Base-by-base conservation (phyloP, 2,888 invertebrate species). In the Notocelia uddmanniana region DNA sequence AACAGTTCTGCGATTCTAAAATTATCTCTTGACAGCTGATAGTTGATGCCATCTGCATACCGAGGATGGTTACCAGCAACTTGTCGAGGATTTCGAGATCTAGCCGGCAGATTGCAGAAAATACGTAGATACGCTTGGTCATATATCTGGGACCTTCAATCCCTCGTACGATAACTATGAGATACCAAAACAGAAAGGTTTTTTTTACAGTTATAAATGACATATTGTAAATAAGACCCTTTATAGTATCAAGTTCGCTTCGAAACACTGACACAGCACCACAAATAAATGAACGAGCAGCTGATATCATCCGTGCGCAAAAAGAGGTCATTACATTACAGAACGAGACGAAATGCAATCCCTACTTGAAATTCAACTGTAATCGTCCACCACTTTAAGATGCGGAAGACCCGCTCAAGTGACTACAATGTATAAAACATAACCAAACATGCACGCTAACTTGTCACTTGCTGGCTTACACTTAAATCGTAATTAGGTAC, bases 21-120 rank as follows among this genome's bases (percentile, higher is more conserved):
- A 84, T 85, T 85, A 86, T 85, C 85, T 74, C 81, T 75, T 83
- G 83, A 83, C 81, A 83, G 74, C 80, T 82, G 86, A 88, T 87
- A 86, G 84, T 78, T 76, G 83, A 87, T 85, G 79, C 76, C 76
- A 87, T 86, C 85, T 74, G 79, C 83, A 84, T 83, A 82, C 79
- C 80, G 77, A 74, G 82, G 80, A 86, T 85, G 77, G 82, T 81
- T 81, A 78, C 80, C 79, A 82, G 81, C 84, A 80, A 87, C 85
- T 83, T 85, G 83, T 83, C 83, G 79, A 78, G 75, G 66, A 74
- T 74, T 77, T 74, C 79, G 82, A 81, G 81, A 86, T 85, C 81
- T 77, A 77, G 80, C 76, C 79, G 57, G 74, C 59, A 48, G 74
- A 77, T 80, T 74, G 63, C 79, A 59, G 68, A 76, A 79, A 74